These are phyloP conservation scores for Palythoa grandis DNA, from an alignment of 92 coral and sea anemone species.

Conservation along the genomic window DNA sequence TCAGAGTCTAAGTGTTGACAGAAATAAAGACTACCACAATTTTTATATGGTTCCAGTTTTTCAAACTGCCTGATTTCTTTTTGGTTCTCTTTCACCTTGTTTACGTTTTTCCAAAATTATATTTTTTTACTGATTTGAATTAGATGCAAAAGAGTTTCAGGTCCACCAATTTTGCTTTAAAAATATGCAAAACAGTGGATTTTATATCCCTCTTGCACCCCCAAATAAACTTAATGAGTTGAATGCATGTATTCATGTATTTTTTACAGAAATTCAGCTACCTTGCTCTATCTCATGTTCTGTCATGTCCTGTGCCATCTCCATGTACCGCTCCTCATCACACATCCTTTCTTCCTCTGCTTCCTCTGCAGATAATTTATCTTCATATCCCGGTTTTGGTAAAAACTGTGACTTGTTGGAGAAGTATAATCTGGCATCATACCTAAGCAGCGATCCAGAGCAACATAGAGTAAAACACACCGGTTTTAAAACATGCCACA, in stretches of 20 bases:
- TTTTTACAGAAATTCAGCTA: background rate
- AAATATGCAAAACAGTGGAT: too few species aligned
- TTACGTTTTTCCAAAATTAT: too few species aligned
- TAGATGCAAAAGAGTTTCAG: too few species aligned
- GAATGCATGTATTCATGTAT: background rate
- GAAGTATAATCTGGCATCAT: slow-evolving; percentile 90
- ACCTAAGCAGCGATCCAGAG: slow-evolving; percentile 57
- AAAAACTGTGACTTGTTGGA: slow-evolving; percentile 86
- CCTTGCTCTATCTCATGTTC: slow-evolving; percentile 84
- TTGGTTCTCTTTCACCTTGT: too few species aligned
- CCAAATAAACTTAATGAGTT: background rate
- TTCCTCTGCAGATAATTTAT: slow-evolving; percentile 66
- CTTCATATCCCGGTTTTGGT: slow-evolving; percentile 39
- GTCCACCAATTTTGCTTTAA: too few species aligned
- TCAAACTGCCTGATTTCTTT: too few species aligned
- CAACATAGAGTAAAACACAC: slow-evolving; percentile 1
- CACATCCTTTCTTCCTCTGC: slow-evolving; percentile 77
- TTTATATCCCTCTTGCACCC: too few species aligned
- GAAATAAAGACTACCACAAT: too few species aligned
- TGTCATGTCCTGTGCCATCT: slow-evolving; percentile 64
- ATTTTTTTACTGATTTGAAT: too few species aligned
- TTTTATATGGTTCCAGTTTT: too few species aligned
- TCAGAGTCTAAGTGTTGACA: too few species aligned
- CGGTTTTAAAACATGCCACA: background rate
- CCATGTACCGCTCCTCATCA: slow-evolving; percentile 94